A percentile compares a stretch with the other conserved stretches of the same genome.
These are phyloP conservation scores for Athripsodes cinereus DNA, from an alignment of 2,888 invertebrate genomes.

Conservation along the genomic window DNA sequence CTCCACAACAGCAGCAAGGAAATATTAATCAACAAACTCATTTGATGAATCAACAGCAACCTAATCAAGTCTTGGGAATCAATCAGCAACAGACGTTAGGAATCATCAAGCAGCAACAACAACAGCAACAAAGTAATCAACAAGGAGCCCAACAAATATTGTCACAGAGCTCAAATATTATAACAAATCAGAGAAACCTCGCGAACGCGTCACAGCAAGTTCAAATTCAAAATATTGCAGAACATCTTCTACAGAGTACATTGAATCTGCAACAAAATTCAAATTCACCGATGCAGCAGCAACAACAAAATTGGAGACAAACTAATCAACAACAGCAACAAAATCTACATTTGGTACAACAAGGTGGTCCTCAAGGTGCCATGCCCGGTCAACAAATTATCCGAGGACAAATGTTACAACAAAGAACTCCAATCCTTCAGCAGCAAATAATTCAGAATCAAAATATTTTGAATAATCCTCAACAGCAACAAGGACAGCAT, in stretches of 20 bases:
- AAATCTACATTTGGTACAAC: constrained; percentile 49
- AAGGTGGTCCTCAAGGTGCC: constrained; percentile 43
- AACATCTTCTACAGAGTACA: constrained; percentile 28
- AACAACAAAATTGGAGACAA: constrained; percentile 40
- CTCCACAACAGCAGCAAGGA: not conserved
- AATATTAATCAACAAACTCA: constrained; percentile 30
- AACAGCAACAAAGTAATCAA: constrained; percentile 28
- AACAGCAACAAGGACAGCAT: constrained; percentile 25
- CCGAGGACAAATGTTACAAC: constrained; percentile 44
- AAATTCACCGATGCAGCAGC: constrained; percentile 26
- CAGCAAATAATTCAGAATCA: constrained; percentile 55
- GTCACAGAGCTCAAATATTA: not conserved
- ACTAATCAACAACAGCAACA: constrained; percentile 31
- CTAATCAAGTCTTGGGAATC: constrained; percentile 26
- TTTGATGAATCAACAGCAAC: constrained; percentile 31
- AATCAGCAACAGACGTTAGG: constrained; percentile 24
- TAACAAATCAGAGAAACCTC: constrained; percentile 20
- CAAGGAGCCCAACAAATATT: not conserved
- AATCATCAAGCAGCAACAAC: constrained; percentile 22
- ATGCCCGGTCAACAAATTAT: constrained; percentile 44
- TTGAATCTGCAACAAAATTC: constrained; percentile 27
- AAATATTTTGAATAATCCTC: constrained; percentile 42
- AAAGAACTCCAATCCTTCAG: constrained; percentile 48
- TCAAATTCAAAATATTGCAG: constrained; percentile 26
- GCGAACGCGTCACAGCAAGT: constrained; percentile 26